Conservation (phyloP, 2,113 vertebrate genomes). For the Colaptes auratus region DNA sequence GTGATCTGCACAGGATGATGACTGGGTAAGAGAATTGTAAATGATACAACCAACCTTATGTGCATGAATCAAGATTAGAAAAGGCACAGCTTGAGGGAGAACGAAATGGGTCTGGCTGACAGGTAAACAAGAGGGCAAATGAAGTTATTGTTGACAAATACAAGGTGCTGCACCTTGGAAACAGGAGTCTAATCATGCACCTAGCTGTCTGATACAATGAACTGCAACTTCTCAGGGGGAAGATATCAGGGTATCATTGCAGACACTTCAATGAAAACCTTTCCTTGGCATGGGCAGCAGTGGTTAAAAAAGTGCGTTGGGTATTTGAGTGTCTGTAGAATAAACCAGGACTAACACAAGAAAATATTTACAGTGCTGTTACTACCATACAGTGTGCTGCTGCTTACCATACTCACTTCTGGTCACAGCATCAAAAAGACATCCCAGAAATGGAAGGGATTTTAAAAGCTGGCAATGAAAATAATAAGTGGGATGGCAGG, state of each 20-base stretch:
- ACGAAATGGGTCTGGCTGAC: background rate
- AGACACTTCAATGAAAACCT: background rate
- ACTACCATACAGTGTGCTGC: background rate
- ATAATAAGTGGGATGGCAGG: conserved; percentile 2
- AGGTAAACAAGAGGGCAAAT: conserved; percentile 15
- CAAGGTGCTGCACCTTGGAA: conserved; percentile 20
- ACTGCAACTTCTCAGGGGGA: conserved; percentile 2
- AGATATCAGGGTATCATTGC: background rate
- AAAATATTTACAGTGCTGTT: background rate
- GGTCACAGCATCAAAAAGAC: background rate
- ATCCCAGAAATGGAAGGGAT: background rate
- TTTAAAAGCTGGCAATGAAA: conserved; percentile 1
- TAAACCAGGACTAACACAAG: background rate
- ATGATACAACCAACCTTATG: background rate
- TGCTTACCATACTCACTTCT: background rate
- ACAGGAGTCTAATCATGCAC: conserved; percentile 8
- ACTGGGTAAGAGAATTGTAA: background rate
- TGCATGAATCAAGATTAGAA: background rate
- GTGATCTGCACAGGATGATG: background rate
- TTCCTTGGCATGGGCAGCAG: background rate
- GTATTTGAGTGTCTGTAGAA: background rate
- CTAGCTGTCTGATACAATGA: background rate
- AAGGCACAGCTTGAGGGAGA: background rate
- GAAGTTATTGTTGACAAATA: conserved; percentile 47
- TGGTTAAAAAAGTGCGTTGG: background rate